These are phyloP conservation scores for Enteromius trimaculatus DNA, from an alignment of 2,797 vertebrate genomes.

Conservation along the genomic window DNA sequence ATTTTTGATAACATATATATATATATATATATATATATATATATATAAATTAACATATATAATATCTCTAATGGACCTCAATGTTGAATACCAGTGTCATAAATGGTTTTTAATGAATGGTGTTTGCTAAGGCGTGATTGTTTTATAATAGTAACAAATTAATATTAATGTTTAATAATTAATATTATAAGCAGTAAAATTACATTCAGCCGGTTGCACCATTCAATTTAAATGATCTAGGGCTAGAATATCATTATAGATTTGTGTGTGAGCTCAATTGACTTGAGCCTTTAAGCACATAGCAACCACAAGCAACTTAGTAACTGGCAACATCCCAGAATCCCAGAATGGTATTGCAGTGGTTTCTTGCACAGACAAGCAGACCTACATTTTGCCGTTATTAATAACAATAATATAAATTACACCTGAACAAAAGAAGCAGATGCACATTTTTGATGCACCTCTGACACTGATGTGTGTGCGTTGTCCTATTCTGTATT, in stretches of 20 bases:
- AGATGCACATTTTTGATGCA: background rate
- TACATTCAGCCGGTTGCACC: too few species aligned
- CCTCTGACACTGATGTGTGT: background rate
- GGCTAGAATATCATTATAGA: background rate
- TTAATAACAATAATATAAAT: background rate
- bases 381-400: background rate
- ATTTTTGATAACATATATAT: too few species aligned
- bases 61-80: too few species aligned
- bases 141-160: background rate
- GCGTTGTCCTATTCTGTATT: background rate
- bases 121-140: background rate
- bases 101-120: background rate
- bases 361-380: background rate
- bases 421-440: background rate
- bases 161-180: background rate
- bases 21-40: too few species aligned
- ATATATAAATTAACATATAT: too few species aligned
- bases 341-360: background rate
- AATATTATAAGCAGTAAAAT: background rate
- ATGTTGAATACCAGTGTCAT: background rate
- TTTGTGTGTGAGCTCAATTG: background rate
- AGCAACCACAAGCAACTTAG: background rate
- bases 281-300: background rate
- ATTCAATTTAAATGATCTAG: background rate
- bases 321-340: constrained; percentile 6